These are phyloP conservation scores for Cygnus olor DNA, from an alignment of 2,797 vertebrate genomes.

Conservation along the genomic window DNA sequence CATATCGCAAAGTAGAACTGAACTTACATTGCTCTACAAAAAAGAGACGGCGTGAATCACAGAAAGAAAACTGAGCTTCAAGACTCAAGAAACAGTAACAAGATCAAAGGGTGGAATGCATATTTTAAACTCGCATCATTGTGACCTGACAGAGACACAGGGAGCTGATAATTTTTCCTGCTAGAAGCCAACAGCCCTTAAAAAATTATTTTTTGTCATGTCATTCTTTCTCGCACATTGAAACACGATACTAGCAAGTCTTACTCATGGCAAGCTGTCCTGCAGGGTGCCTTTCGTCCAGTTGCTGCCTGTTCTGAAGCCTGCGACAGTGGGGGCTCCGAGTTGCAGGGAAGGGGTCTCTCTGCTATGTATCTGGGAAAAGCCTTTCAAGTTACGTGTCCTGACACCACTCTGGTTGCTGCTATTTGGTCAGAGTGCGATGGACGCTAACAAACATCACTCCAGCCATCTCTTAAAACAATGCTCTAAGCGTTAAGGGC, in stretches of 20 bases:
- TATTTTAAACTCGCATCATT: neutral
- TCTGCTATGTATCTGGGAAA: too few species aligned
- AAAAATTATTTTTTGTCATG: neutral
- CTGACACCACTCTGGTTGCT: fast-evolving
- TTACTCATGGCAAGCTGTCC: fast-evolving
- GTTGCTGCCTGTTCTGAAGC: fast-evolving
- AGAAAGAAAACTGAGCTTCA: neutral
- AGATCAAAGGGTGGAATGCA: neutral
- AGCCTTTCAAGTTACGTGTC: neutral
- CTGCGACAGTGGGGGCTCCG: fast-evolving
- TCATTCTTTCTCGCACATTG: neutral
- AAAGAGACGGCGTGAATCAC: neutral
- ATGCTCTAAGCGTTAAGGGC: fast-evolving
- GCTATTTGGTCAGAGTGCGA: fast-evolving
- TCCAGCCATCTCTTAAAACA: fast-evolving
- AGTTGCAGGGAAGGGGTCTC: neutral
- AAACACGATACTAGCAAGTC: fast-evolving
- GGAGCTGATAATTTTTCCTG: neutral
- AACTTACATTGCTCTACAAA: neutral
- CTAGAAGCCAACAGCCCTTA: neutral
- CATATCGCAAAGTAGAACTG: neutral
- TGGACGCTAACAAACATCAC: fast-evolving
- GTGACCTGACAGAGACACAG: neutral
- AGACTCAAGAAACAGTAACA: neutral
- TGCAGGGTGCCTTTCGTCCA: neutral